Evolutionary conservation across 2,888 invertebrate genomes (phyloP).

Genomic region (Caenorhabditis macrosperma): DNA sequence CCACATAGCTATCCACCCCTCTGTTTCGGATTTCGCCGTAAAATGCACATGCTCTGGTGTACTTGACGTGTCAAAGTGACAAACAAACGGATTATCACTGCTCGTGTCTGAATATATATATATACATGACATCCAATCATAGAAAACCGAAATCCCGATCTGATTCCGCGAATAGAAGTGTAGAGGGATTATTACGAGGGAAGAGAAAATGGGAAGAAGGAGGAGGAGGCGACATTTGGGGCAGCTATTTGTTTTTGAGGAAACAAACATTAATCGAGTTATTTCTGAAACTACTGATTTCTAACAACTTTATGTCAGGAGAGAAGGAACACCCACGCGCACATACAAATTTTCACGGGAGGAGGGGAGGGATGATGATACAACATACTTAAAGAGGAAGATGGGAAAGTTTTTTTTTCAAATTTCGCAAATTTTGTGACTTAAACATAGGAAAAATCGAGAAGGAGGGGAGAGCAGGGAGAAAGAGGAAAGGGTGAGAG

Average conservation of each 20-base stretch:
- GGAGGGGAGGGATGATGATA: constrained; percentile 16
- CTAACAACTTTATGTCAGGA: constrained; percentile 32
- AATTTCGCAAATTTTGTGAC: constrained; percentile 9
- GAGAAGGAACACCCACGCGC: constrained; percentile 15
- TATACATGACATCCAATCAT: too few species aligned
- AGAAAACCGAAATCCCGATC: background rate
- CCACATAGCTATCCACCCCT: too few species aligned
- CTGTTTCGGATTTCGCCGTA: too few species aligned
- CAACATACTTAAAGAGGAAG: constrained; percentile 4
- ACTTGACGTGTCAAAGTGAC: background rate
- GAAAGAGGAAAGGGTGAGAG: background rate
- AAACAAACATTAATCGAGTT: background rate
- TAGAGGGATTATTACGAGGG: background rate
- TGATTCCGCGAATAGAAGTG: background rate
- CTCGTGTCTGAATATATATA: too few species aligned
- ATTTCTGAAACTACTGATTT: background rate
- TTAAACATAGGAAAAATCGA: background rate
- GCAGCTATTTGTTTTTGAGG: background rate
- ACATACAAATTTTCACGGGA: constrained; percentile 6
- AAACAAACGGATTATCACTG: background rate
- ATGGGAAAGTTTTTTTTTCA: constrained; percentile 8
- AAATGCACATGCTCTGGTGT: too few species aligned
- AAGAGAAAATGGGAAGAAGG: background rate
- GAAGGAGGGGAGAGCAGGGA: background rate
- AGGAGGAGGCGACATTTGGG: background rate